A percentile compares a stretch with the other conserved stretches of the same genome.
Conservation (phyloP, 2,797 vertebrate species). For the Calcarius lapponicus region DNA sequence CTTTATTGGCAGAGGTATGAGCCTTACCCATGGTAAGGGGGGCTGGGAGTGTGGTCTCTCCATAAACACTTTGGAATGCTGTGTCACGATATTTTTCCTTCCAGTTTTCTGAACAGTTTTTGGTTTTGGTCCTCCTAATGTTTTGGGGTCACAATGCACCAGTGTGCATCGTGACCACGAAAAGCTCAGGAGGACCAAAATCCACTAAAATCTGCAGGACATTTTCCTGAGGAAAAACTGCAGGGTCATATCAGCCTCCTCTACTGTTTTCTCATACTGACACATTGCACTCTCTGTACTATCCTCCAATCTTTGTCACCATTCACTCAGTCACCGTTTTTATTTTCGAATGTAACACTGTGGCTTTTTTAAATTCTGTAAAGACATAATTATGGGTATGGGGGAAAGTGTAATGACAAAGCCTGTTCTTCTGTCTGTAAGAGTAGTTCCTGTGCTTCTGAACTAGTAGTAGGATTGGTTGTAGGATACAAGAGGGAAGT, state of each 20-base stretch:
- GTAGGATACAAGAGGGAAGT: not conserved
- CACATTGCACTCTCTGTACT: not conserved
- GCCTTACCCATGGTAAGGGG: not conserved
- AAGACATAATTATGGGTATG: not conserved
- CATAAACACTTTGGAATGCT: constrained; percentile 55
- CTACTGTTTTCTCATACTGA: not conserved
- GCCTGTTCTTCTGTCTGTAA: not conserved
- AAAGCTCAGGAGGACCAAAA: not conserved
- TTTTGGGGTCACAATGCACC: not conserved
- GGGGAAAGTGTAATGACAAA: not conserved
- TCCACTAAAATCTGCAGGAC: not conserved
- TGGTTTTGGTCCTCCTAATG: not conserved
- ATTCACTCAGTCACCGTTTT: not conserved
- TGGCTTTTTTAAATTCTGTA: not conserved
- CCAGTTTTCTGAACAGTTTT: not conserved
- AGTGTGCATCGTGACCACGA: not conserved
- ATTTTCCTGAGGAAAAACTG: not conserved
- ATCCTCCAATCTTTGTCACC: not conserved
- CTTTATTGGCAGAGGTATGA: constrained; percentile 57
- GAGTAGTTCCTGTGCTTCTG: not conserved
- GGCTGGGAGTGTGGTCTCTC: constrained; percentile 1
- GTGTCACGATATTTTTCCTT: constrained; percentile 40
- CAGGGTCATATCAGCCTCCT: not conserved
- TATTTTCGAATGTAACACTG: not conserved
- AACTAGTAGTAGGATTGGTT: not conserved